Evolutionary conservation across 2,797 vertebrate genomes (phyloP), one percentile per base, ranked within the genome.

Genomic region (Pristis pectinata): DNA sequence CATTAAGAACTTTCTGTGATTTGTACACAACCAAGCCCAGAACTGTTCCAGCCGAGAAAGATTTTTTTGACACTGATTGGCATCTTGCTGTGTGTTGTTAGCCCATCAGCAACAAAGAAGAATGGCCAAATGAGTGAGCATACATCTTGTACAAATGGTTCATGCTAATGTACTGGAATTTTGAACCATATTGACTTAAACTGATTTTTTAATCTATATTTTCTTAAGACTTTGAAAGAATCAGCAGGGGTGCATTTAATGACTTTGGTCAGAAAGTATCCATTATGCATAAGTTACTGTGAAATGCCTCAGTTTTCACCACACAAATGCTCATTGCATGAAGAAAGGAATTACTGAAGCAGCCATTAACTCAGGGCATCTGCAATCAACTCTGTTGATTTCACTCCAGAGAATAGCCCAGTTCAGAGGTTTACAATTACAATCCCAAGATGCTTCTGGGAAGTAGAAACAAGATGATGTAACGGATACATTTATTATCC

Each of bases 401-500:
- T 94, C 49, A 34, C 67, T 94, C 70, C 49, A 76, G 92, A 94
- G 70, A 76, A 74, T 94, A 94, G 92, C 10, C 41, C 30, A 30
- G 44, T 49, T 53, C 41, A 53, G 4, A 5, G 44, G 67, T 72
- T 93, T 93, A 49, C 41, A 74, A 53, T 49, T 94, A 30, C 27
- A 56, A 94, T 76, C 67, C 67, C 70, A 76, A 49, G 67, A 53
- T 49, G 44, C 92, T 94, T 74, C 44, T 56, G 44, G 70, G 70
- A 76, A 74, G 70, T 44, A n/a, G 92, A 89, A 89, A 59, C 44
- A 30, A 89, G 34, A 94, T 94, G 70, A 76, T 94, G 92, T n/a
- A 76, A 94, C 76, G 92, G 92, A 56, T 70, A 72, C 41, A 94
- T 94, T 94, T 94, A 94, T 94, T 94, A 76, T 76, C 44, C 44